A percentile compares a stretch with the other conserved stretches of the same genome.
Evolutionary conservation across 2,797 vertebrate species (phyloP).

Genomic region (Lates japonicus): DNA sequence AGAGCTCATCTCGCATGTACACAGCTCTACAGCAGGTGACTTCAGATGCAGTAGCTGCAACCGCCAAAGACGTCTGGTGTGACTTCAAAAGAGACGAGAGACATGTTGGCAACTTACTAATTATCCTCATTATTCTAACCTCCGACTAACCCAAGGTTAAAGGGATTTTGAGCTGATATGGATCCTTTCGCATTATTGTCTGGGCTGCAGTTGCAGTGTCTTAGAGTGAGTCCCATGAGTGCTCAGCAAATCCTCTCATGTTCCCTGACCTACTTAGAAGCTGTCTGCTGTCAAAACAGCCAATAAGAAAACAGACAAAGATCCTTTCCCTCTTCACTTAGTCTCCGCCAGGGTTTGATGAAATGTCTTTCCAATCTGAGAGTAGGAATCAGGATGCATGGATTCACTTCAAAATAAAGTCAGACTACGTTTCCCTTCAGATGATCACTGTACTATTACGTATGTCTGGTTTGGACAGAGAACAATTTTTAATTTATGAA

Average conservation of each 20-base stretch:
- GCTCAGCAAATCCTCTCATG: constrained; percentile 85
- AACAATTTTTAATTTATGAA: constrained; percentile 4
- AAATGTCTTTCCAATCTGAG: constrained; percentile 65
- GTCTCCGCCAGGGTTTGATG: constrained; percentile 65
- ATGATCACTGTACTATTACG: background rate
- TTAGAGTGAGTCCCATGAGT: constrained; percentile 81
- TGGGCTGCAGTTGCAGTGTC: constrained; percentile 79
- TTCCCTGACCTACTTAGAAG: constrained; percentile 87
- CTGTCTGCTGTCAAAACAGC: constrained; percentile 86
- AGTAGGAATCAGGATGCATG: constrained; percentile 53
- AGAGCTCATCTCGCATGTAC: constrained; percentile 31
- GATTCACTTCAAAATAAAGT: constrained; percentile 50
- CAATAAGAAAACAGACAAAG: constrained; percentile 83
- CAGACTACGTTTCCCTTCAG: constrained; percentile 32
- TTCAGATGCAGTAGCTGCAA: constrained; percentile 36
- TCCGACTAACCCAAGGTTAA: constrained; percentile 80
- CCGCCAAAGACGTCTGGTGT: constrained; percentile 36
- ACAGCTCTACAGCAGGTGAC: constrained; percentile 57
- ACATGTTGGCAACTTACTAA: constrained; percentile 65
- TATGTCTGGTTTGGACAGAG: constrained; percentile 14
- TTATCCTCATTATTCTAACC: constrained; percentile 77
- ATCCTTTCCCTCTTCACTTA: constrained; percentile 73
- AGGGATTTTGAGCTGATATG: constrained; percentile 76
- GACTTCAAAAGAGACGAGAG: constrained; percentile 71
- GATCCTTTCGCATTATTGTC: constrained; percentile 80